phyloP scores from a whole-genome alignment of 2,113 vertebrate genomes.

The Octodon degus region DNA sequence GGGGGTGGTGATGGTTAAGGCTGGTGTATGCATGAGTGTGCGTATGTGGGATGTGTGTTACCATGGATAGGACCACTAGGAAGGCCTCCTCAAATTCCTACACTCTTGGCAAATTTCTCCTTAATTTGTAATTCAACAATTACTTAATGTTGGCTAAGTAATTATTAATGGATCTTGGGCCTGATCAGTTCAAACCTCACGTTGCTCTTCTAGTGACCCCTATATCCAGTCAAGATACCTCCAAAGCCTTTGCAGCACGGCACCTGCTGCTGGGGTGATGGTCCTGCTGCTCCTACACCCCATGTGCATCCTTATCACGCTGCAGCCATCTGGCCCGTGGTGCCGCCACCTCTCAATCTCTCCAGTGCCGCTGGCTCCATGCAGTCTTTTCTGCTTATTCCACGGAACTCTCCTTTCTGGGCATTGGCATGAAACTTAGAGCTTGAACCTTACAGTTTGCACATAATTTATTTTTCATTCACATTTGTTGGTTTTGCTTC shows the following conservation, averaged over 20 bases:
- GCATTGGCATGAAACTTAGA: neutral
- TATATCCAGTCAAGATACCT: neutral
- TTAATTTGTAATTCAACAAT: no score
- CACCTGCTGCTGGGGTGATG: neutral
- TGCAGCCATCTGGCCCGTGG: neutral
- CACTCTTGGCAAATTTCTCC: slow-evolving; percentile 9
- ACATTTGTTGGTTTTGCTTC: neutral
- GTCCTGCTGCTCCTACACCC: neutral
- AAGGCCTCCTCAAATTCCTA: neutral
- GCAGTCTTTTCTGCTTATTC: neutral
- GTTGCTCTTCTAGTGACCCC: neutral
- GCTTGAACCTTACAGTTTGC: neutral
- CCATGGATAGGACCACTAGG: neutral
- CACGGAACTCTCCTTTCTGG: neutral
- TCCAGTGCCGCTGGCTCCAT: neutral
- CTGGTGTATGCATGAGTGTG: neutral
- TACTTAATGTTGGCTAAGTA: neutral
- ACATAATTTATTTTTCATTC: neutral
- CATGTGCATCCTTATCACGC: neutral
- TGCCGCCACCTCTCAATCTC: neutral
- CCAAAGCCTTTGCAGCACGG: neutral
- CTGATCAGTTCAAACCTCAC: neutral
- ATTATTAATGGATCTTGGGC: neutral
- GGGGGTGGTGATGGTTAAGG: neutral
- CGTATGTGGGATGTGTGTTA: no score